Evolutionary conservation across 2,113 vertebrate genomes (phyloP).

Genomic region (Lasiurus borealis): DNA sequence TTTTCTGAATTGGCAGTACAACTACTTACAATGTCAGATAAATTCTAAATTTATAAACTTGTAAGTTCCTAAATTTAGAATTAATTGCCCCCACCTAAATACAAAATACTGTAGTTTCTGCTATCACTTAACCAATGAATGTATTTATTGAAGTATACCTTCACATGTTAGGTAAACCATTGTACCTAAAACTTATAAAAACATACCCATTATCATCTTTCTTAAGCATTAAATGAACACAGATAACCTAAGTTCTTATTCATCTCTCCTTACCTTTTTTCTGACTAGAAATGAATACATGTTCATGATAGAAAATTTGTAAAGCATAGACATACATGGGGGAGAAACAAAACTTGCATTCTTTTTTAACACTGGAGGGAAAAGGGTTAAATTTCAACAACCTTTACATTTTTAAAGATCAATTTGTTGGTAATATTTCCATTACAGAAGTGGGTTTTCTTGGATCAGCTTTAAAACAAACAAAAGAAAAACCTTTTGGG

Average conservation of each 20-base stretch:
- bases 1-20: constrained; percentile 33
- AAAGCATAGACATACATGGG: neutral
- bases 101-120: neutral
- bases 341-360: neutral
- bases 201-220: constrained; percentile 10
- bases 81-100: neutral
- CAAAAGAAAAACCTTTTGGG: neutral
- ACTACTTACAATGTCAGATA: constrained; percentile 43
- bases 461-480: neutral
- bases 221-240: constrained; percentile 29
- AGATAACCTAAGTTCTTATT: constrained; percentile 45
- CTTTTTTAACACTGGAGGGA: constrained; percentile 1
- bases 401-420: constrained; percentile 21
- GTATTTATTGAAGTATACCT: constrained; percentile 51
- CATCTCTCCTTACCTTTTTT: neutral
- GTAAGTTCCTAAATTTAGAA: constrained; percentile 15
- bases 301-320: neutral
- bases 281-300: constrained; percentile 32
- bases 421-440: constrained; percentile 9
- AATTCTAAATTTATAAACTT: constrained; percentile 44
- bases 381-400: neutral
- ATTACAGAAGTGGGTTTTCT: neutral
- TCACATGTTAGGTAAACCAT: constrained; percentile 41
- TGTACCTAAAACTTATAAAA: constrained; percentile 37
- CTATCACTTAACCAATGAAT: constrained; percentile 43